Percentiles rank a stretch among this genome's conserved stretches.
phyloP scores from a whole-genome alignment of 2,797 vertebrate species.

The Centropyge bicolor region DNA sequence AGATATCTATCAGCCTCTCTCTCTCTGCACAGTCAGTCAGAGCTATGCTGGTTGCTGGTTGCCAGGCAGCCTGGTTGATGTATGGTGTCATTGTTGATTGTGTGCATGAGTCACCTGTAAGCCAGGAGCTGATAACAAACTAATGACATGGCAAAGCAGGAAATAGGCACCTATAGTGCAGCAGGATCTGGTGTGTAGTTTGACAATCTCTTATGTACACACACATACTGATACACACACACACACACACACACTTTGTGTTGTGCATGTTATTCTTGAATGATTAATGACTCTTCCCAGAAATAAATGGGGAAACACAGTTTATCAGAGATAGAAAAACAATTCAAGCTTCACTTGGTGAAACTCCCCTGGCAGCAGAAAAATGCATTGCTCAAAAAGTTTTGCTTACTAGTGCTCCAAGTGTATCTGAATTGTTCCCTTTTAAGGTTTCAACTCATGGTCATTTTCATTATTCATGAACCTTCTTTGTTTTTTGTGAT shows the following conservation, averaged over 20 bases:
- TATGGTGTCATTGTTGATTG: conserved; percentile 68
- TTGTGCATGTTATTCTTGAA: conserved; percentile 1
- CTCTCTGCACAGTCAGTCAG: conserved; percentile 26
- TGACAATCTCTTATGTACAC: no score
- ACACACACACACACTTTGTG: conserved; percentile 3
- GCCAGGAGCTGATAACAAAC: conserved; percentile 56
- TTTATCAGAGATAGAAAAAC: conserved; percentile 27
- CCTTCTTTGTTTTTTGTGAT: no score
- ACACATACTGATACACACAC: conserved; percentile 2
- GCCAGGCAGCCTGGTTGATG: conserved; percentile 43
- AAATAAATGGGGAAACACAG: conserved; percentile 12
- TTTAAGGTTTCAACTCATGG: not conserved
- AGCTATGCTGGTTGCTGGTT: conserved; percentile 30
- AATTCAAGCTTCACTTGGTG: not conserved
- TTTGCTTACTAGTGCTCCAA: not conserved
- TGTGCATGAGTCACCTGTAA: conserved; percentile 70
- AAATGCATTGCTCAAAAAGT: not conserved
- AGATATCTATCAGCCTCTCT: conserved; percentile 31
- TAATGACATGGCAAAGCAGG: conserved; percentile 46
- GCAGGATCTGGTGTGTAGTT: not conserved
- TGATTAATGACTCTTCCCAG: conserved; percentile 19
- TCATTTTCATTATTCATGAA: not conserved
- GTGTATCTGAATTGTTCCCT: not conserved
- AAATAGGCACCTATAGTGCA: conserved; percentile 33
- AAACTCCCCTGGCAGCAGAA: conserved; percentile 14